Evolutionary conservation across 2,888 invertebrate genomes (phyloP), one percentile per base, ranked within the genome.

Genomic region (Ligdia adustata): DNA sequence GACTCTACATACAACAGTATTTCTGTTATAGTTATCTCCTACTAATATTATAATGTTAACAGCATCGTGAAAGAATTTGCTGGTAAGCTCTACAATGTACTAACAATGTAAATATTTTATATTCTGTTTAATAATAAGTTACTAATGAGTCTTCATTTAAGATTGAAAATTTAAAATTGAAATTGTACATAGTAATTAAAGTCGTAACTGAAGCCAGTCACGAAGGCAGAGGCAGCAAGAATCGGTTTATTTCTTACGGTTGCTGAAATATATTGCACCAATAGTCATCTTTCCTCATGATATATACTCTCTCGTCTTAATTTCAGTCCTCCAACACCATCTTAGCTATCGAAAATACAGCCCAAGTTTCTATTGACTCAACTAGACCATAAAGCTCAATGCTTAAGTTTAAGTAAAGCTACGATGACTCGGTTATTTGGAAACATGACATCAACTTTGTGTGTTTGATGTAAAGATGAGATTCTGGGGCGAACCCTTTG

Each of bases 181-280:
- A 47, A n/a, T 47, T 41, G 15, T 28, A 40, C 26, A 41, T 32
- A 41, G 34, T 45, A 31, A 47, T 45, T 50, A 39, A 29, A 35
- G 20, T 47, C 47, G 48, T 48, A 43, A 52, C 32, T 27, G 52
- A 55, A 66, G 64, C 69, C 60, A 72, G 81, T 84, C 82, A 84
- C 81, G 84, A 82, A 70, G n/a, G 63, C 57, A 65, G 64, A 63
- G 56, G 63, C 38, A 56, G 60, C 37, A 37, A 31, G 60, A 67
- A 60, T 58, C 64, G 39, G 41, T 35, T 74, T 72, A 72, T 72
- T 82, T 83, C 86, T 83, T 87, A 86, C 83, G 82, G 76, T 74
- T 70, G 71, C 75, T 75, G 75, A 76, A 78, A 78, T 79, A n/a
- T n/a, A 70, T 75, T 62, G 69, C 57, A 54, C 46, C 63, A 79